These are phyloP conservation scores for Ictalurus furcatus DNA, from an alignment of 2,113 vertebrate species.

Conservation along the genomic window DNA sequence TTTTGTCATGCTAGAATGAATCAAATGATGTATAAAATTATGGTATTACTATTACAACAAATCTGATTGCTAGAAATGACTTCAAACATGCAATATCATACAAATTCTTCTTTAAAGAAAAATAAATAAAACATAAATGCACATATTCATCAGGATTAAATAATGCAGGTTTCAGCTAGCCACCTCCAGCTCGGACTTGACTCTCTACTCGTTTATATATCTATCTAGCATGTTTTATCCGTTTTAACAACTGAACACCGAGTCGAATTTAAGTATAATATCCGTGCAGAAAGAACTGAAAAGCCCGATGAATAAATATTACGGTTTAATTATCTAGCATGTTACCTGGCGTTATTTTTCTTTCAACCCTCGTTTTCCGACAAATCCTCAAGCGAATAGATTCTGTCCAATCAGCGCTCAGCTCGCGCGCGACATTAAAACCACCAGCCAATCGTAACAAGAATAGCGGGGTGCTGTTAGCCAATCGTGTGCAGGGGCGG, in stretches of 20 bases:
- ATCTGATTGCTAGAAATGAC: neutral
- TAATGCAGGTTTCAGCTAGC: neutral
- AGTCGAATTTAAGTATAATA: neutral
- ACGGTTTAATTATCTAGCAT: neutral
- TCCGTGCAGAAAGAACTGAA: neutral
- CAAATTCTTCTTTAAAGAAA: neutral
- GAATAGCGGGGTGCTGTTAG: too few relatives aligned
- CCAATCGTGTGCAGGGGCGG: conserved; percentile 2
- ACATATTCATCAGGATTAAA: neutral
- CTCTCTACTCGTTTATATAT: neutral
- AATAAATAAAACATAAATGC: neutral
- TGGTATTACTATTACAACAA: neutral
- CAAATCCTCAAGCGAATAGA: neutral
- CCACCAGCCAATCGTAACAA: neutral
- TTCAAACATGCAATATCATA: neutral
- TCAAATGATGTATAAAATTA: neutral
- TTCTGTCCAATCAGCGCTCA: conserved; percentile 25
- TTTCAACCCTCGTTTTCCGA: neutral
- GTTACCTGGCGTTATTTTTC: conserved; percentile 27
- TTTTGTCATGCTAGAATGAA: neutral
- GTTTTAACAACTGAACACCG: neutral
- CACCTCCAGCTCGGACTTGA: neutral
- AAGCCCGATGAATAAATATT: neutral
- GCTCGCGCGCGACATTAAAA: too few relatives aligned
- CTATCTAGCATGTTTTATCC: neutral